Base-by-base conservation (phyloP, 2,113 vertebrate species). In the Martes martes region DNA sequence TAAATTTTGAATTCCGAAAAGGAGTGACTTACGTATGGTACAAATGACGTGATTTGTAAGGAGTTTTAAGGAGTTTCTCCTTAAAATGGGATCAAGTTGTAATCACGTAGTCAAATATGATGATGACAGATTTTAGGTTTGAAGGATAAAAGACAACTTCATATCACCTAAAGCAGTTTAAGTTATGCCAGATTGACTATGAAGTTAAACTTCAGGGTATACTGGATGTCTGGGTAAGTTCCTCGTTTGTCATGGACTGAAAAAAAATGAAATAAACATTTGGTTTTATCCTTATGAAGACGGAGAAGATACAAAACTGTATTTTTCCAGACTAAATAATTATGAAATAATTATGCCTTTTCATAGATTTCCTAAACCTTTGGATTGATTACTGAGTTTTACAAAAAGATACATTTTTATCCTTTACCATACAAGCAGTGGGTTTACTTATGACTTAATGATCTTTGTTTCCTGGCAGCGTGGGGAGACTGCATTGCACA, bases 401-500 rank as follows among this genome's bases (percentile, higher is more conserved):
- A 78, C 47, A 61, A 78, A 39, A 52, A 84, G 36, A 78, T 50
- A 55, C 71, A 28, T 21, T 69, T 76, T 76, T 69, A 23, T 45
- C n/a, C 18, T 87, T 50, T 26, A 24, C 79, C 36, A 2, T 47
- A 10, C 6, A 21, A 89, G 15, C 24, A 13, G 15, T 63, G 78
- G 31, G 63, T 87, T 84, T 42, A n/a, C 96, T 96, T 45, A 91
- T n/a, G 84, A 31, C 24, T 24, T 63, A 85, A 24, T 50, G 16
- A 76, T 74, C 93, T 98, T 78, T 99, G 90, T 98, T 92, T 98
- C 97, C 87, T 33, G 89, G 74, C 98, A 99, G 99, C 99, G 99
- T 71, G 99, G 99, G 47, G 99, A 99, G 98, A 99, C 99, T 0
- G 99, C 99, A 0, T 80, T 99, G 45, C 99, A 99, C 98, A 99